These are phyloP conservation scores for Oncorhynchus gorbuscha DNA, from an alignment of 2,113 vertebrate genomes.

Conservation along the genomic window DNA sequence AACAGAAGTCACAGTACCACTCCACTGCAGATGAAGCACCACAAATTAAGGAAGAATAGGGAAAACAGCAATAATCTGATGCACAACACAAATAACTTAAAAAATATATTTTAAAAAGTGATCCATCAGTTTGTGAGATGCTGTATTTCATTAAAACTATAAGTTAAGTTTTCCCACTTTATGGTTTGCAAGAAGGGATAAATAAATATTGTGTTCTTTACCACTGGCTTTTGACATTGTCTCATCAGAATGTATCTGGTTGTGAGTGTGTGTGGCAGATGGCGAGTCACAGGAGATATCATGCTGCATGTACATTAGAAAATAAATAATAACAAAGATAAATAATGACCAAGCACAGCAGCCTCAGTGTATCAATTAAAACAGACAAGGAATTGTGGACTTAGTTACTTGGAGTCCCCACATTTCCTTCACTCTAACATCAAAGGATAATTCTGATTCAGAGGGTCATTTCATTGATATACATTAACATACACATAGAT, in stretches of 20 bases:
- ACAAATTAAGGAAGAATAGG: neutral
- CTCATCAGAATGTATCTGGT: neutral
- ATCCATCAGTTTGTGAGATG: neutral
- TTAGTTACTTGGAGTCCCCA: neutral
- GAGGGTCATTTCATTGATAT: neutral
- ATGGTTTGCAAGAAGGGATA: neutral
- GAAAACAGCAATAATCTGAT: neutral
- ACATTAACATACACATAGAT: slow-evolving; percentile 4
- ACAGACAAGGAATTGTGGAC: no score
- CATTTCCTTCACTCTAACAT: neutral
- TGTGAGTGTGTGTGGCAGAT: neutral
- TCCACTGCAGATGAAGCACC: neutral
- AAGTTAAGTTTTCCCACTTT: neutral
- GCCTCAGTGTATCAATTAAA: neutral
- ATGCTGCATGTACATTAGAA: neutral
- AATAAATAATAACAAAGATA: neutral
- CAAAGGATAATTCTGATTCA: neutral
- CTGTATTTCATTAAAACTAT: neutral
- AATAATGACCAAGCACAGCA: neutral
- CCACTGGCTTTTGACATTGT: neutral
- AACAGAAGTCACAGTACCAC: neutral
- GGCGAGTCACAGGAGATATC: neutral
- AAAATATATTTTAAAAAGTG: neutral
- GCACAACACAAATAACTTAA: neutral
- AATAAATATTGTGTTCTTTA: neutral